Conservation (phyloP, 2,113 vertebrate genomes). For the Gallinago media region DNA sequence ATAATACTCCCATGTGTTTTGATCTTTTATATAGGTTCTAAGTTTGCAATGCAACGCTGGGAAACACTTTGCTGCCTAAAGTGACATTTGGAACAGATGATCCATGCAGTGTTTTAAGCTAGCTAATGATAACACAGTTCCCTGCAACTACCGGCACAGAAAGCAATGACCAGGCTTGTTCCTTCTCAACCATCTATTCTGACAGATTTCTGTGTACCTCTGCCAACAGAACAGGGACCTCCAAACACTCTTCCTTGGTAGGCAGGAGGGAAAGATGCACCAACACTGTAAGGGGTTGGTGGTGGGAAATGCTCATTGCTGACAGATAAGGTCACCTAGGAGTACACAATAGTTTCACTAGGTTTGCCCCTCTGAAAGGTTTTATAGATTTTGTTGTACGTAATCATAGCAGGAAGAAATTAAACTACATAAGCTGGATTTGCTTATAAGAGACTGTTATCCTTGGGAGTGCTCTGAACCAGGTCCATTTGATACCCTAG, state of each 20-base stretch:
- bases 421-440: slow-evolving; percentile 1
- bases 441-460: background rate
- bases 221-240: background rate
- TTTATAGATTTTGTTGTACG: background rate
- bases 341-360: background rate
- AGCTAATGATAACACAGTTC: background rate
- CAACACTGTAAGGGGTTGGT: background rate
- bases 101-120: background rate
- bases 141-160: background rate
- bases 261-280: background rate
- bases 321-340: background rate
- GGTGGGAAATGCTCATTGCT: background rate
- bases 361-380: background rate
- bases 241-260: background rate
- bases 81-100: background rate
- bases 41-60: background rate
- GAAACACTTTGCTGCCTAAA: background rate
- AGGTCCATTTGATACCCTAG: background rate
- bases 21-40: background rate
- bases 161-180: background rate
- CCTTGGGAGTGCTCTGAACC: background rate
- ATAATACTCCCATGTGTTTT: background rate
- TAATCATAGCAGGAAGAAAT: slow-evolving; percentile 7
- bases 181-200: background rate
- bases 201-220: background rate